Base-by-base conservation (phyloP, 2,888 invertebrate species). In the Crocallis elinguaria region DNA sequence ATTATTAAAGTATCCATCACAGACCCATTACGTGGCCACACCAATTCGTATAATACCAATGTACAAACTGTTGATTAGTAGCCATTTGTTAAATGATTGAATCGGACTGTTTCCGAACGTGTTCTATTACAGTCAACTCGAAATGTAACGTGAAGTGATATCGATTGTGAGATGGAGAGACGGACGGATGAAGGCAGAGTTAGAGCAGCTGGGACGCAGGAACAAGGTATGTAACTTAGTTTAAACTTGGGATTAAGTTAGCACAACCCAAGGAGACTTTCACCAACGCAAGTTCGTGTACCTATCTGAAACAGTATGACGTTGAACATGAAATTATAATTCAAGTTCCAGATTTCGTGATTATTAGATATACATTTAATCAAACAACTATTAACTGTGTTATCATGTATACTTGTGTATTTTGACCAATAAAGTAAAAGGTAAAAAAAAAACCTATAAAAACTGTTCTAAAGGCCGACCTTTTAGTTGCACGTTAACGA, bases 131-230 rank as follows among this genome's bases (percentile, higher is more conserved):
- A 7, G 27, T 29, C 25, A 30, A 14, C 13, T 37, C 71, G 80
- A 71, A 66, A 83, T 82, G 77, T 77, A 73, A 81, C 66, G 76
- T 78, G 73, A 58, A 65, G 75, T 79, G 73, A 62, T 69, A 77
- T 75, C 60, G 67, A 73, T 72, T 78, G 77, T 82, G 86, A 80
- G 62, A 89, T 89, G 89, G 89, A 90, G 83, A 86, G 79, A 62
- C 77, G 86, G 63, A 66, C 73, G 57, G 89, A 89, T 62, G 89
- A 88, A 45, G 75, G 77, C 57, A 81, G 83, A 79, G 68, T 77
- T 37, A 77, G 87, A 75, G 71, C 84, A 55, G 73, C 84, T 17
- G 75, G 80, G 56, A 82, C 84, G 36, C 86, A 85, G 57, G 88
- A 89, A 60, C 82, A 82, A 82, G 88, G 89, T 77, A 76, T 67